Percentiles rank a stretch among this genome's conserved stretches.
These are phyloP conservation scores for Apus apus DNA, from an alignment of 2,113 vertebrate genomes.

Conservation along the genomic window DNA sequence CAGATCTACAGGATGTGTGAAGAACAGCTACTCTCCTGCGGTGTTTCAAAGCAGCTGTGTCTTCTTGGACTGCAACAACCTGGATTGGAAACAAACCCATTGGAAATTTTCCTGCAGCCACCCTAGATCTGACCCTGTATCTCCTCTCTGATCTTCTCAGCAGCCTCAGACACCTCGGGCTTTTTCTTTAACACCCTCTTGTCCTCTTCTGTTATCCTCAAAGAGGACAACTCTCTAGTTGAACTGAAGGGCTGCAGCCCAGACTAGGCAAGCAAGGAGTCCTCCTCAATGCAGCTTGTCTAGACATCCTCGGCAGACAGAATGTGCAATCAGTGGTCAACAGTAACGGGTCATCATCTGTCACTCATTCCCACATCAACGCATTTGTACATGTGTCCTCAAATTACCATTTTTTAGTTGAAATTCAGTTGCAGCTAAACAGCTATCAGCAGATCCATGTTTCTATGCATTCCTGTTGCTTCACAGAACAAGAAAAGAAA, in stretches of 20 bases:
- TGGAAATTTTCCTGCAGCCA: not conserved
- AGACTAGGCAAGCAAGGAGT: not conserved
- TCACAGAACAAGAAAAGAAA: not conserved
- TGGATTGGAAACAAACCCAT: not conserved
- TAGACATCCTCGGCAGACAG: too few species aligned
- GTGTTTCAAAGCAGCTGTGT: not conserved
- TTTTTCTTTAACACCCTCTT: not conserved
- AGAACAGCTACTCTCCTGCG: not conserved
- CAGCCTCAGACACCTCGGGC: fast-evolving
- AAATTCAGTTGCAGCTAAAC: not conserved
- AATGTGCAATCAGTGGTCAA: not conserved
- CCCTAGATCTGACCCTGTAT: too few species aligned
- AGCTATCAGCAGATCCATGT: not conserved
- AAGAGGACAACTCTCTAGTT: not conserved
- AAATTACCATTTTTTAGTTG: not conserved
- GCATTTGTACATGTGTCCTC: not conserved
- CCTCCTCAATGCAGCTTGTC: not conserved
- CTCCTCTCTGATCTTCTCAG: not conserved
- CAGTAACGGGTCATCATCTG: not conserved
- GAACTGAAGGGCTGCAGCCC: not conserved
- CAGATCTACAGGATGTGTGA: not conserved
- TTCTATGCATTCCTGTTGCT: not conserved
- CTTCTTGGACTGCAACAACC: not conserved
- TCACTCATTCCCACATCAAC: not conserved
- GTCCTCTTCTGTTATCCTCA: not conserved